Base-by-base conservation (phyloP, 2,797 vertebrate genomes). In the Gymnothorax reevesii region DNA sequence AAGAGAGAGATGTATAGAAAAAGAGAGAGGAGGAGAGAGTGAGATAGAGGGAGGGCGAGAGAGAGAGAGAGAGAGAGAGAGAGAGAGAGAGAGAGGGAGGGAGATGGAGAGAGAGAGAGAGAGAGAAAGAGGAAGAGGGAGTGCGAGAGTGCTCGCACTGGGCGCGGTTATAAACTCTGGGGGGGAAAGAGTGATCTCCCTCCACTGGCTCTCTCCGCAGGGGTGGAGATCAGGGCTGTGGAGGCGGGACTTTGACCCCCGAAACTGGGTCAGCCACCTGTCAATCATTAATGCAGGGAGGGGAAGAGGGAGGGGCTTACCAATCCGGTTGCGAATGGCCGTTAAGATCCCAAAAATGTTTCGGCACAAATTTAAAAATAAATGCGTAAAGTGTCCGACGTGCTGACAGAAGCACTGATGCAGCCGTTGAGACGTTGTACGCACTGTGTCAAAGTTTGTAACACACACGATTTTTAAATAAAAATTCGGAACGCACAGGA, bases 141-240 rank as follows among this genome's bases (percentile, higher is more conserved):
- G 27, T 33, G 69, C 12, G 12, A 13, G 59, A 15, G 4, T 17
- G 20, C 20, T 64, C 3, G 7, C 22, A 64, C 62, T 6, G 17
- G 9, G 62, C 17, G 17, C 62, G n/a, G 20, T 64, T 64, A 22
- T 15, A 33, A 75, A 75, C 3, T 9, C 71, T 49, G 33, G 5
- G 6, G 66, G 25, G n/a, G 10, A 75, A 42, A 33, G 25, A 22
- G 49, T 20, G 75, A 54, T 22, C 75, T 22, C 20, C 9, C 75
- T 79, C 75, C 6, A 15, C 42, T 54, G 75, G 75, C 75, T 22
- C 75, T 17, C 75, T 79, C 75, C 49, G 71, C 71, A 75, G 71
- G 27, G 71, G 27, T 25, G 7, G 22, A 71, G 25, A 71, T 6
- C 12, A 4, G 12, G 27, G 27, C 13, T 33, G 15, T 4, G 2